Evolutionary conservation across 1,140 invertebrate species (phyloP), one percentile per base, ranked within the genome.

Genomic region (Diachasma alloeum): DNA sequence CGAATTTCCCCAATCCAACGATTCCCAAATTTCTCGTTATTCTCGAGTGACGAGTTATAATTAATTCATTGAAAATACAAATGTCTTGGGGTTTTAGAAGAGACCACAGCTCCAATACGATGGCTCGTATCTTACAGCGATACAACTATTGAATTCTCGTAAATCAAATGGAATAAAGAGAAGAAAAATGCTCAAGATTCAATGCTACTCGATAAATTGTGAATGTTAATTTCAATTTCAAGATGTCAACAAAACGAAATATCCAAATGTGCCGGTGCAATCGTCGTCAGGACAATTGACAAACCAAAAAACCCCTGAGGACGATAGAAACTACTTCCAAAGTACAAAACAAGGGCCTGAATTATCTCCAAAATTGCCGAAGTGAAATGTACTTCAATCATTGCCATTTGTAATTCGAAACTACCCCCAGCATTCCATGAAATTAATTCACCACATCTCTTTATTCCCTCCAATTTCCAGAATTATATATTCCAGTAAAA

Each of bases 41-140:
- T n/a, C 24, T 13, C 22, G 26, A 15, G 10, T 26, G 13, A 63
- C 17, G 53, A 44, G 8, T 75, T 22, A 13, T 66, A 24, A 9
- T 66, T 37, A 31, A n/a, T 56, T 17, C 26, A 72, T 17, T 72
- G 17, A 56, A 56, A 56, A 56, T 56, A 56, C 59, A 31, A 31
- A 31, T 31, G 31, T 31, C 31, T 31, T 11, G 75, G 72, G 67
- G 78, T 15, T 63, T 63, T 26, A 19, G 59, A 26, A 84, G 78
- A 77, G 78, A 82, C 76, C 77, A 81, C 53, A 82, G 81, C 80
- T 81, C 76, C 74, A 77, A 80, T 74, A 82, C 78, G 74, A 77
- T 78, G 44, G 53, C 72, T 73, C 78, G 76, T 79, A 81, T 69
- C 79, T 80, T 81, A 81, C 72, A 82, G 81, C 80, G 80, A 84